Evolutionary conservation across 2,113 vertebrate species (phyloP).

Genomic region (Atherinomorus stipes): DNA sequence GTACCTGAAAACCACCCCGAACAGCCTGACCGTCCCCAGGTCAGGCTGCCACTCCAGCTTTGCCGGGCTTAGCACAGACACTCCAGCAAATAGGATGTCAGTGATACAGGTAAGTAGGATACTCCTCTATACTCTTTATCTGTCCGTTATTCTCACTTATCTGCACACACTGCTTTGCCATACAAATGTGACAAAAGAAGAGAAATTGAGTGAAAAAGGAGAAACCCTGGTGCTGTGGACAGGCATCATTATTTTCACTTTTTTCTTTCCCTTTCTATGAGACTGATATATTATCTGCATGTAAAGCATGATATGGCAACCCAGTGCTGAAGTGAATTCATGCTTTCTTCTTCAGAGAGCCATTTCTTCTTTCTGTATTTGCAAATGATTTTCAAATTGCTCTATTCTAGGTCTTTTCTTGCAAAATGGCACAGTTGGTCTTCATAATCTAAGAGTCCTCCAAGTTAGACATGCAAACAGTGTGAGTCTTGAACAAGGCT

Average conservation of each 20-base stretch:
- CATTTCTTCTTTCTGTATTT: slow-evolving; percentile 26
- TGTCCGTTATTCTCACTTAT: slow-evolving; percentile 72
- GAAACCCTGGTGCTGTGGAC: slow-evolving; percentile 51
- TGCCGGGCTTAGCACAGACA: slow-evolving; percentile 93
- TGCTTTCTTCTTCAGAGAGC: slow-evolving; percentile 33
- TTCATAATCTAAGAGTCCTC: slow-evolving; percentile 71
- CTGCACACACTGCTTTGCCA: slow-evolving; percentile 61
- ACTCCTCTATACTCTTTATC: slow-evolving; percentile 66
- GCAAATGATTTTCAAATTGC: slow-evolving; percentile 47
- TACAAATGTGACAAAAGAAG: slow-evolving; percentile 73
- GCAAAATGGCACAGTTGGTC: slow-evolving; percentile 76
- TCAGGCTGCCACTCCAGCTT: slow-evolving; percentile 98
- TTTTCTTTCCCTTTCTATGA: slow-evolving; percentile 28
- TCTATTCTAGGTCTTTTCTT: slow-evolving; percentile 41
- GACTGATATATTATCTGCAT: slow-evolving; percentile 39
- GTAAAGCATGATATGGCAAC: slow-evolving; percentile 48
- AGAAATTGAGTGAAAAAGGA: slow-evolving; percentile 65
- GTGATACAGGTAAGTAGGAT: slow-evolving; percentile 95
- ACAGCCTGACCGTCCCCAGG: slow-evolving; percentile 97
- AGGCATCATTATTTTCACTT: slow-evolving; percentile 60
- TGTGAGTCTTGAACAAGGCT: slow-evolving; percentile 79
- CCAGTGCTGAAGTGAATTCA: slow-evolving; percentile 21
- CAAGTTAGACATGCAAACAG: slow-evolving; percentile 76
- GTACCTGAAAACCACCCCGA: slow-evolving; percentile 98
- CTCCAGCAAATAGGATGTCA: slow-evolving; percentile 96